Conservation (phyloP, 2,113 vertebrate species). For the Candoia aspera region DNA sequence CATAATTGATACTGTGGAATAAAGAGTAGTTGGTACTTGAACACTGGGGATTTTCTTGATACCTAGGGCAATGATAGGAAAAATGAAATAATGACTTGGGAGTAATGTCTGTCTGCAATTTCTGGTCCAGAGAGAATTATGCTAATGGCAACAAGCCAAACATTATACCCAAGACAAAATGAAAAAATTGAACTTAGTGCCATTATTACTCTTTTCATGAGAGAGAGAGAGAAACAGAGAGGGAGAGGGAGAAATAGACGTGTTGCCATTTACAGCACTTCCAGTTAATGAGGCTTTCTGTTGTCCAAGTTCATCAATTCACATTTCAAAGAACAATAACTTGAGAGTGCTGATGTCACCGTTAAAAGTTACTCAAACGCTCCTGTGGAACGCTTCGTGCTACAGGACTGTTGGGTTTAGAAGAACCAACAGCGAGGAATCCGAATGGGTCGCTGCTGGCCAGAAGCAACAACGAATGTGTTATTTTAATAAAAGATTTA, state of each 20-base stretch:
- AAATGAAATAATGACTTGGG: slow-evolving; percentile 73
- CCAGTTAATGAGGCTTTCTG: not conserved
- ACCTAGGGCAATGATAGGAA: slow-evolving; percentile 60
- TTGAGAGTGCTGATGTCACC: not conserved
- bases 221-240: not conserved
- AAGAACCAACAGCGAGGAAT: not conserved
- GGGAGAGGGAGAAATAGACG: not conserved
- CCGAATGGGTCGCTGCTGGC: not conserved
- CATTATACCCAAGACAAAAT: slow-evolving; percentile 51
- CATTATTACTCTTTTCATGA: slow-evolving; percentile 55
- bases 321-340: not conserved
- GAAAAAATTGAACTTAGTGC: slow-evolving; percentile 33
- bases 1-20: slow-evolving; percentile 48
- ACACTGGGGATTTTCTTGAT: slow-evolving; percentile 63
- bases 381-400: not conserved
- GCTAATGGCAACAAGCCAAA: slow-evolving; percentile 54
- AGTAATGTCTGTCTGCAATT: slow-evolving; percentile 67
- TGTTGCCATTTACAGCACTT: not conserved
- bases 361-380: not conserved
- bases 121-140: slow-evolving; percentile 38
- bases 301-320: not conserved
- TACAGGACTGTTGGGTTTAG: not conserved
- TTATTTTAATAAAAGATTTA: not conserved
- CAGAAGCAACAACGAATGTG: not conserved
- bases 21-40: slow-evolving; percentile 59